A percentile compares a stretch with the other conserved stretches of the same genome.
These are phyloP conservation scores for Clepsis dumicolana DNA, from an alignment of 2,888 invertebrate species.

Conservation along the genomic window DNA sequence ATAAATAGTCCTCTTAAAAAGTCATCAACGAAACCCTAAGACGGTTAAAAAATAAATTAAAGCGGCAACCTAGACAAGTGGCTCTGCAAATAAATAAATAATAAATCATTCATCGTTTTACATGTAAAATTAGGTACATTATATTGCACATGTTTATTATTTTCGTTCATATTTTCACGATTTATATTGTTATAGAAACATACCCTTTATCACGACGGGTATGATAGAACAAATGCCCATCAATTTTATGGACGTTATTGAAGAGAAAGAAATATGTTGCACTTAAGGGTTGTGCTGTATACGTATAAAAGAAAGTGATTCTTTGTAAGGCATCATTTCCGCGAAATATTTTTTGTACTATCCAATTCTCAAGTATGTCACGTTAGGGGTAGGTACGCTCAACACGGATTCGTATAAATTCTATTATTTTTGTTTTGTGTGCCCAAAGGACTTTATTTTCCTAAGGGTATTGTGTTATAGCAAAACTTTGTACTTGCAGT, in stretches of 20 bases:
- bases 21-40: too few relatives aligned
- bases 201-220: neutral
- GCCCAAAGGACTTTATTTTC: slow-evolving; percentile 36
- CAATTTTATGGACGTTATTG: slow-evolving; percentile 24
- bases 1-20: too few relatives aligned
- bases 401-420: slow-evolving; percentile 35
- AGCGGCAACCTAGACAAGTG: too few relatives aligned
- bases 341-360: slow-evolving; percentile 22
- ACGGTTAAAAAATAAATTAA: too few relatives aligned
- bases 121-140: too few relatives aligned
- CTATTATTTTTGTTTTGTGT: slow-evolving; percentile 36
- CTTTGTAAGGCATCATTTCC: slow-evolving; percentile 15
- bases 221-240: slow-evolving; percentile 21
- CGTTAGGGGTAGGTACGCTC: slow-evolving; percentile 25
- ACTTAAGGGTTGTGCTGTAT: slow-evolving; percentile 11
- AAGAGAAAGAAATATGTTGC: slow-evolving; percentile 32
- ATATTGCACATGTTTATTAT: neutral
- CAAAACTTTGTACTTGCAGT: slow-evolving; percentile 35
- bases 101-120: too few relatives aligned
- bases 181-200: neutral
- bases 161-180: neutral
- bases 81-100: too few relatives aligned
- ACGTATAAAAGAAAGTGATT: slow-evolving; percentile 23
- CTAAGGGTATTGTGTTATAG: slow-evolving; percentile 37
- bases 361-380: slow-evolving; percentile 28